Percentiles rank a stretch among this genome's conserved stretches.
Evolutionary conservation across 2,113 vertebrate species (phyloP).

Genomic region (Alouatta palliata): DNA sequence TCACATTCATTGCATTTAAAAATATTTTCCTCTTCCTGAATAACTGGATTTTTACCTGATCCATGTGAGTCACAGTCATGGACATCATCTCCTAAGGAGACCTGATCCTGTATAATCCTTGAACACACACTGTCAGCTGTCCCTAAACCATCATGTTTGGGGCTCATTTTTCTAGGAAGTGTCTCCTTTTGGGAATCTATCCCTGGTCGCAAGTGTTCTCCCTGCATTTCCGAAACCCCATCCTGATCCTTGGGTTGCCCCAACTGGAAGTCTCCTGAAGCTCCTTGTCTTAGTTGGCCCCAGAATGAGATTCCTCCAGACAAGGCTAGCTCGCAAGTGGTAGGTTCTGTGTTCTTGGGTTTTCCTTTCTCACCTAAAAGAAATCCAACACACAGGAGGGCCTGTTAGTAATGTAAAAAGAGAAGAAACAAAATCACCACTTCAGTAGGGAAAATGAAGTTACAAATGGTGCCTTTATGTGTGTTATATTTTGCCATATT

Average conservation of each 20-base stretch:
- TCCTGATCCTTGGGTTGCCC: neutral
- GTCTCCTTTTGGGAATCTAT: neutral
- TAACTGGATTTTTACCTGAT: neutral
- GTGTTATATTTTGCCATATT: neutral
- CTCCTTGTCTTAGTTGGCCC: neutral
- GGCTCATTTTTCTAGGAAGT: neutral
- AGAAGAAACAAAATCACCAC: neutral
- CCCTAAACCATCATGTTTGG: neutral
- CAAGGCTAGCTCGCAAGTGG: neutral
- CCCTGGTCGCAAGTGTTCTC: neutral
- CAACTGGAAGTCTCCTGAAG: neutral
- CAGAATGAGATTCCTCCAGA: neutral
- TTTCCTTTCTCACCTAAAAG: constrained; percentile 55
- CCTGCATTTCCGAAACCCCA: neutral
- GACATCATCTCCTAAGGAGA: neutral
- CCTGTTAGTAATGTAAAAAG: neutral
- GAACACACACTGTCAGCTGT: neutral
- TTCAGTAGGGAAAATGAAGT: neutral
- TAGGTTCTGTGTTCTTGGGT: neutral
- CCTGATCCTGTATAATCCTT: neutral
- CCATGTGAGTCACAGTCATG: neutral
- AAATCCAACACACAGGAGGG: constrained; percentile 11
- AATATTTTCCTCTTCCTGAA: neutral
- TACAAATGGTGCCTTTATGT: neutral
- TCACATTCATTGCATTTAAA: constrained; percentile 65